Evolutionary conservation across 2,888 invertebrate genomes (phyloP), one percentile per base, ranked within the genome.

Genomic region (Athalia circularis): DNA sequence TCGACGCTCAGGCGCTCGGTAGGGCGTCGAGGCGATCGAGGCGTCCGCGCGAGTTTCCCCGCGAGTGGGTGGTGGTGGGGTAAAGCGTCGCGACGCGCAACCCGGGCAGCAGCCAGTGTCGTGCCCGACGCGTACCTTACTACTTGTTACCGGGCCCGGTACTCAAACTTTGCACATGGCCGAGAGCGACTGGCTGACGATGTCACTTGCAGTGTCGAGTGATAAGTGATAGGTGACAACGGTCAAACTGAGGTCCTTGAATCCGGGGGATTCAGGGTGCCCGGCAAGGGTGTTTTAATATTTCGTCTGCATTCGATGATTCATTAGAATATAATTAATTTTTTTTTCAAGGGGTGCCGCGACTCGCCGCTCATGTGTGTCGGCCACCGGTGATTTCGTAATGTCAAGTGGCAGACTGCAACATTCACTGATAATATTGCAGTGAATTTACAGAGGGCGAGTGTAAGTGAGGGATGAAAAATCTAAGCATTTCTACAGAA

Each of bases 31-130:
- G 59, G 78, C 78, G 78, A 72, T 78, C 70, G 78, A 68, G 70
- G 78, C 78, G 78, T 78, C 78, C 78, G 67, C 78, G 72, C 70
- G 61, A 75, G 62, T 61, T 75, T 13, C 77, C 48, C 47, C 77
- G 68, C 61, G 77, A 68, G 65, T 48, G 48, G 29, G 68, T 11
- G 5, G 67, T 77, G 62, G 72, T 70, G 48, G 75, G 78, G 79
- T 65, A 59, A 74, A 79, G 61, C 83, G 80, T 78, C 77, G 65
- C 79, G 78, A 77, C 82, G 78, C 76, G 79, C 81, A 81, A 81
- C 81, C 85, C 85, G 83, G 85, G 83, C 85, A 29, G 29, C 29
- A 80, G 80, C 81, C 84, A 85, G 85, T 85, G 83, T 84, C 80
- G 81, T 84, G 85, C 82, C 84, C 84, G 83, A 83, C 80, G 83